Conservation (phyloP, 2,113 vertebrate genomes). For the Nymphicus hollandicus region DNA sequence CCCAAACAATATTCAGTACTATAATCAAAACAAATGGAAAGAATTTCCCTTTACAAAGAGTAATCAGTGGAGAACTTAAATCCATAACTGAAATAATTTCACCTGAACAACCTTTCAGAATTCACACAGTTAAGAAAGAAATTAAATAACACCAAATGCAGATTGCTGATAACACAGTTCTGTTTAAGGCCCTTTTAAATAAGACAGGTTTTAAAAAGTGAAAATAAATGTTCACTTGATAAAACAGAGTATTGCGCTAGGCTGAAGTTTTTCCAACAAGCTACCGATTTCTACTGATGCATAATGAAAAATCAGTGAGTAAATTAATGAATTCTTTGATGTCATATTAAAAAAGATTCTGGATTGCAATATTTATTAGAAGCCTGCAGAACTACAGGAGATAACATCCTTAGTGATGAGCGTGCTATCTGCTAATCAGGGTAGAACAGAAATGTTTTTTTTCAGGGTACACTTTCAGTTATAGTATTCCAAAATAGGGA, state of each 20-base stretch:
- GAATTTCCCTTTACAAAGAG: not conserved
- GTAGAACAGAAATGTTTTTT: not conserved
- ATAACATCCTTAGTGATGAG: not conserved
- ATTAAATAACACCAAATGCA: not conserved
- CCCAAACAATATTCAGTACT: not conserved
- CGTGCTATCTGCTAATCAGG: not conserved
- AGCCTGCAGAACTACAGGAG: not conserved
- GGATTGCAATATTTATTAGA: not conserved
- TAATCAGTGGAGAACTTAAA: not conserved
- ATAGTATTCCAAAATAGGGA: not conserved
- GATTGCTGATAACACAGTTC: not conserved
- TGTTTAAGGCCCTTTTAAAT: not conserved
- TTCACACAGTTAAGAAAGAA: not conserved
- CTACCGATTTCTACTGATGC: not conserved
- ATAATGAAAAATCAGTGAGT: not conserved
- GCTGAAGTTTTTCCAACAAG: not conserved
- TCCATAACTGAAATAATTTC: not conserved
- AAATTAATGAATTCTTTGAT: not conserved
- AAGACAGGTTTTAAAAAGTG: not conserved
- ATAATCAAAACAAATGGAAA: slow-evolving; percentile 21
- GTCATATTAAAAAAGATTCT: not conserved
- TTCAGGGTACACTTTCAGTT: not conserved
- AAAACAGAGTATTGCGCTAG: not conserved
- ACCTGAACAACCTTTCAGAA: not conserved
- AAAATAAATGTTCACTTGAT: not conserved